Base-by-base conservation (phyloP, 1,140 invertebrate genomes). In the Papilio xuthus region DNA sequence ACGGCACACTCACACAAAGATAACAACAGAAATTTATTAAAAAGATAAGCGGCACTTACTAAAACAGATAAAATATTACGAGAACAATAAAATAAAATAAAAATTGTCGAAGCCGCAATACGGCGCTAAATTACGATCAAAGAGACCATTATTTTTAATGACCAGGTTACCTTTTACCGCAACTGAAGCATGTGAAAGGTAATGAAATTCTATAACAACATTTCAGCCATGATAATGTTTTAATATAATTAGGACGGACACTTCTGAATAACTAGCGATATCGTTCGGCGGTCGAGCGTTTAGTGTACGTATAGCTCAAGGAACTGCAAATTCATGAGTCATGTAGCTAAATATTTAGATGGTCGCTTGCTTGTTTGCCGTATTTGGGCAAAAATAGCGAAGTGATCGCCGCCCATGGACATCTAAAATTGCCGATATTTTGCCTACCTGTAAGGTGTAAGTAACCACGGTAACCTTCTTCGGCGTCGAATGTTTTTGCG, bases 21-120 rank as follows among this genome's bases (percentile, higher is more conserved):
- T 28, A 28, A 28, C 12, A 23, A 18, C 60, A 6, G 12, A 28
- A 67, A 67, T 28, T 67, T 67, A 32, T 60, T 23, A 60, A 67
- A 67, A 67, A 67, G 60, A 67, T 67, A 67, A 67, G 60, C 23
- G 60, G 32, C 60, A 67, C 60, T 67, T 67, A 67, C 60, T 26
- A 67, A 32, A 67, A 10, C 60, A 67, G 26, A 67, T 67, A 67
- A 67, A 67, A 67, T 67, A 28, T 67, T 67, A 67, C 26, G 60
- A 67, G 23, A 67, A 67, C 60, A 67, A 67, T 67, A 67, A 67
- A 67, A 67, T 67, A 67, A 67, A 67, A 67, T 67, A 67, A 67
- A 67, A 67, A 67, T 32, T 67, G 60, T 26, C 60, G 60, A 67
- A 67, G 26, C 60, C 60, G 60, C 60, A 18, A 28, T 67, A 67